Percentiles rank a stretch among this genome's conserved stretches.
Conservation (phyloP, 2,113 vertebrate genomes). For the Gymnorhina tibicen region DNA sequence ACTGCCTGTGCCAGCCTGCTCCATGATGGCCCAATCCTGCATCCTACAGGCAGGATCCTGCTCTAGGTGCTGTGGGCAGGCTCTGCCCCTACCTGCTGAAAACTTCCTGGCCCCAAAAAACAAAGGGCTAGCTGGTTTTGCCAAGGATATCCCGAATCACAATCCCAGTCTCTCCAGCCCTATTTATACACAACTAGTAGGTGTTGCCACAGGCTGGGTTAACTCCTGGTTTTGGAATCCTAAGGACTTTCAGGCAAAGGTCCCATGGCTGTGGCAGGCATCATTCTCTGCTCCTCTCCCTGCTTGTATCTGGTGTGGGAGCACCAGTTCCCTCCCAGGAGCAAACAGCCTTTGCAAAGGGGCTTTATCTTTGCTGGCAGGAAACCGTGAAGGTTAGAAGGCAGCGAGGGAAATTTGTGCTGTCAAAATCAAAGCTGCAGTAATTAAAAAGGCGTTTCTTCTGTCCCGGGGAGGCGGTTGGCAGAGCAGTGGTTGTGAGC, state of each 20-base stretch:
- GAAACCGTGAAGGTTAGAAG: background rate
- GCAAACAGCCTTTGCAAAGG: background rate
- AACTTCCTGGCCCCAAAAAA: background rate
- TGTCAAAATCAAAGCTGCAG: background rate
- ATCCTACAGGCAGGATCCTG: background rate
- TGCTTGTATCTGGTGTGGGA: background rate
- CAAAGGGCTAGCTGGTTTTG: background rate
- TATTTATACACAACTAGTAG: accelerated
- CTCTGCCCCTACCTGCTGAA: background rate
- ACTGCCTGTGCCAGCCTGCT: background rate
- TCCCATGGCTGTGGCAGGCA: accelerated
- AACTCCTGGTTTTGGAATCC: background rate
- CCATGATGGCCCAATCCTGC: accelerated
- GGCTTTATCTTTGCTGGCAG: conserved; percentile 7
- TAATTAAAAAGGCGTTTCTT: background rate
- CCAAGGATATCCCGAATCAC: background rate
- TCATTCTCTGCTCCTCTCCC: background rate
- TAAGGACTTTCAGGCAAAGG: background rate
- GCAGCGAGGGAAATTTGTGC: background rate
- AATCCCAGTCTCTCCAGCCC: background rate
- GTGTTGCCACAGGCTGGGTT: background rate
- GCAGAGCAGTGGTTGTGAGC: background rate
- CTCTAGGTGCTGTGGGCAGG: background rate
- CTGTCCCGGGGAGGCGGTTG: background rate
- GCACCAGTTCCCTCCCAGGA: background rate